phyloP scores from a whole-genome alignment of 2,888 invertebrate species.

The Lepeophtheirus nordmannii region DNA sequence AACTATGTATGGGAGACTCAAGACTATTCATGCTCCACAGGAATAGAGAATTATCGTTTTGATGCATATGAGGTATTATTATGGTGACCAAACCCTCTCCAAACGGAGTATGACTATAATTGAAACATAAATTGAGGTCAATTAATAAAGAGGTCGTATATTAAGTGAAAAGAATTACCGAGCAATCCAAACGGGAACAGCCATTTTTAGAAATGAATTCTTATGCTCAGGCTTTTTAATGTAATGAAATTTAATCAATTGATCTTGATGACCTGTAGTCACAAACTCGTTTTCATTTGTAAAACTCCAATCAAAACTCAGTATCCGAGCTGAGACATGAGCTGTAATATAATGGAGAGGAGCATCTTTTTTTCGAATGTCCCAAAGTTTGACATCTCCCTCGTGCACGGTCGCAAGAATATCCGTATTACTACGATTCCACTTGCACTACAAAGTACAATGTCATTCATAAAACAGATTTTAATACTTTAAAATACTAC shows the following conservation, averaged over 20 bases:
- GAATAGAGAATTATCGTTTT: conserved; percentile 67
- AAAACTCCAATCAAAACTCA: conserved; percentile 87
- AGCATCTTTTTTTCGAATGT: conserved; percentile 66
- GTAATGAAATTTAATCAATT: conserved; percentile 75
- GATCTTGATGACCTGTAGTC: conserved; percentile 86
- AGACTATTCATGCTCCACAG: conserved; percentile 48
- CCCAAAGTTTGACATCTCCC: conserved; percentile 89
- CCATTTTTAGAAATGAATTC: conserved; percentile 65
- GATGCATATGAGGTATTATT: conserved; percentile 72
- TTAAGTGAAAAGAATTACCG: conserved; percentile 42
- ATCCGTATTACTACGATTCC: conserved; percentile 68
- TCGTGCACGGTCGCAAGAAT: conserved; percentile 85
- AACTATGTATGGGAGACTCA: conserved; percentile 59
- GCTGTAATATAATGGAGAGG: conserved; percentile 87
- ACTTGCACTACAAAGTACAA: conserved; percentile 71
- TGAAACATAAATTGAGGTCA: neutral
- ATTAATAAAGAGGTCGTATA: neutral
- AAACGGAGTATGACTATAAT: conserved; percentile 50
- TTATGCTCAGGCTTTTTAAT: conserved; percentile 65
- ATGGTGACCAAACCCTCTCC: conserved; percentile 80
- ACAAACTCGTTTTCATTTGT: conserved; percentile 32
- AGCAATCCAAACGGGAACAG: conserved; percentile 80
- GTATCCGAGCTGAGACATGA: conserved; percentile 59
- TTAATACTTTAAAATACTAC: neutral
- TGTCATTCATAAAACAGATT: neutral